phyloP scores from a whole-genome alignment of 2,113 vertebrate genomes.

The Rhinopithecus roxellana region DNA sequence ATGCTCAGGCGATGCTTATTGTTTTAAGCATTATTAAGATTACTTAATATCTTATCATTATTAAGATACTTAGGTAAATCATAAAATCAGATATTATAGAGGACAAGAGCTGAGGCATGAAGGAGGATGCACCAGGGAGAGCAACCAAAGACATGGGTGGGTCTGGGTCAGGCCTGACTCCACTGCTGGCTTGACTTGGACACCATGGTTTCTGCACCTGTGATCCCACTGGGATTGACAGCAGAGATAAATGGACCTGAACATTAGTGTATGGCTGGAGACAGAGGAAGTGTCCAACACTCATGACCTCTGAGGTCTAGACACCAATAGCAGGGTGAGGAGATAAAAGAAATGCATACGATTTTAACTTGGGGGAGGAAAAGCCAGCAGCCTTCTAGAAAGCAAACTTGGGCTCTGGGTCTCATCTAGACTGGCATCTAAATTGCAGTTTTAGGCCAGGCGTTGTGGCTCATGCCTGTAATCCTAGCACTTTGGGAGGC shows the following conservation, averaged over 20 bases:
- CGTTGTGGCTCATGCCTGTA: not conserved
- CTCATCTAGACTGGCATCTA: not conserved
- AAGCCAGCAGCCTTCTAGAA: not conserved
- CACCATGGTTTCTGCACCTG: not conserved
- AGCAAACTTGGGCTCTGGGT: not conserved
- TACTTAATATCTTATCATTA: not conserved
- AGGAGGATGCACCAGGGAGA: not conserved
- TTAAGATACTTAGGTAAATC: not conserved
- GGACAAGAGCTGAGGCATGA: not conserved
- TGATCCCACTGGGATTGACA: not conserved
- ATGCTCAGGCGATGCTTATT: not conserved
- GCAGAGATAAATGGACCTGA: not conserved
- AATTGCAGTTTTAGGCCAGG: not conserved
- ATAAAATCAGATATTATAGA: not conserved
- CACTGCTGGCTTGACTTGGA: not conserved
- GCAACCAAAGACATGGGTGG: not conserved
- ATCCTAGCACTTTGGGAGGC: not conserved
- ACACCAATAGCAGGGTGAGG: too few relatives aligned
- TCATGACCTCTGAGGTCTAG: not conserved
- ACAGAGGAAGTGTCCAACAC: too few relatives aligned
- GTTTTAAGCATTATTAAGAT: not conserved
- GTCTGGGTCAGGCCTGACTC: too few relatives aligned
- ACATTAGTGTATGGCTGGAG: rapidly evolving
- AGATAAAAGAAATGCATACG: not conserved
- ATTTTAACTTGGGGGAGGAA: not conserved